phyloP scores from a whole-genome alignment of 2,113 vertebrate genomes.

The Raphicerus campestris region DNA sequence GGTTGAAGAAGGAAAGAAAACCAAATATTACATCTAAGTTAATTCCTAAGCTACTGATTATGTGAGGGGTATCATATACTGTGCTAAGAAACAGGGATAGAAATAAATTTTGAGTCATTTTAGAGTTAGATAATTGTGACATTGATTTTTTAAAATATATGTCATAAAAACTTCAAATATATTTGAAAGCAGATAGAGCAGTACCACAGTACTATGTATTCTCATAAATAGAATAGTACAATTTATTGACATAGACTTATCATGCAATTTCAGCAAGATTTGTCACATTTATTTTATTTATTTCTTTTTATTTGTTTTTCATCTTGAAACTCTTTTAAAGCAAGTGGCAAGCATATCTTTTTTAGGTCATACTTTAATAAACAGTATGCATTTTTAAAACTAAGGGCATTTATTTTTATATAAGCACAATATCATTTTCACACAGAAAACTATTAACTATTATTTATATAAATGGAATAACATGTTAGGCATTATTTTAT shows the following conservation, averaged over 20 bases:
- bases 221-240: neutral
- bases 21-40: neutral
- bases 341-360: neutral
- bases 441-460: neutral
- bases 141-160: neutral
- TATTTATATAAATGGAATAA: neutral
- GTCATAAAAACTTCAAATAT: neutral
- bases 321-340: neutral
- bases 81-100: neutral
- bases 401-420: neutral
- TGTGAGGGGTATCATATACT: neutral
- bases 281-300: neutral
- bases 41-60: neutral
- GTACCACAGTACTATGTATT: neutral
- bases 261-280: neutral
- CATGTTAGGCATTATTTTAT: neutral
- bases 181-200: neutral
- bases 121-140: neutral
- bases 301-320: neutral
- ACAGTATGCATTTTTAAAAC: neutral
- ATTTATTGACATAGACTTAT: neutral
- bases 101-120: neutral
- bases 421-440: neutral
- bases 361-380: neutral
- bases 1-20: neutral